Percentiles rank a stretch among this genome's conserved stretches.
Evolutionary conservation across 2,888 invertebrate genomes (phyloP).

Genomic region (Stenolophus ochropezus): DNA sequence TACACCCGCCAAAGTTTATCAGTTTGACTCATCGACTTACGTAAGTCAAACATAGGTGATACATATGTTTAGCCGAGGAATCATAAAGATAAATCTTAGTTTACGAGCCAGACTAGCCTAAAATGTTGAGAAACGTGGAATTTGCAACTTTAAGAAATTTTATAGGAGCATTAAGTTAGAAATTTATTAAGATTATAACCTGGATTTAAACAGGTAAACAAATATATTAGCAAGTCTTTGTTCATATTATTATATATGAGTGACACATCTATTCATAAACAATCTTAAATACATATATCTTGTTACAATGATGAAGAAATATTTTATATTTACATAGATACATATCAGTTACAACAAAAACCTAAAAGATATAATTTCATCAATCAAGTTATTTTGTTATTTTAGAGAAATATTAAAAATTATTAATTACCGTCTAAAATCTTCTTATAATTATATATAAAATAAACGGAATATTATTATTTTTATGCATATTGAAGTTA

Average conservation of each 20-base stretch:
- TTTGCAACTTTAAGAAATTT: background rate
- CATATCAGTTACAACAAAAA: too few relatives aligned
- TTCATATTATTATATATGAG: background rate
- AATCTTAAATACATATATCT: too few relatives aligned
- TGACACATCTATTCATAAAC: too few relatives aligned
- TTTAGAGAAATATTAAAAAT: too few relatives aligned
- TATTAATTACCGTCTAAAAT: too few relatives aligned
- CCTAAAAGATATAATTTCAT: too few relatives aligned
- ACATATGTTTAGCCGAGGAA: background rate
- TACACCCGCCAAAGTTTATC: conserved; percentile 47
- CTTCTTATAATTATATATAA: too few relatives aligned
- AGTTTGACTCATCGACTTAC: conserved; percentile 45
- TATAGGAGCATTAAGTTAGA: background rate
- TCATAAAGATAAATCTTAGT: conserved; percentile 31
- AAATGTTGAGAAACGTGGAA: background rate
- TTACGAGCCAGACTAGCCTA: background rate
- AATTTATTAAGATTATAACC: background rate
- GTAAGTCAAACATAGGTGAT: conserved; percentile 1
- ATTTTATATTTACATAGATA: too few relatives aligned
- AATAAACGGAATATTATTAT: too few relatives aligned
- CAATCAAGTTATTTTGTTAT: too few relatives aligned
- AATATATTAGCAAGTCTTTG: background rate
- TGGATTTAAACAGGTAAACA: background rate
- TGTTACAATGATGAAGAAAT: too few relatives aligned
- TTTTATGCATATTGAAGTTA: too few relatives aligned